Percentiles rank a stretch among this genome's conserved stretches.
Conservation (phyloP, 2,797 vertebrate species). For the Sylvilagus floridanus region DNA sequence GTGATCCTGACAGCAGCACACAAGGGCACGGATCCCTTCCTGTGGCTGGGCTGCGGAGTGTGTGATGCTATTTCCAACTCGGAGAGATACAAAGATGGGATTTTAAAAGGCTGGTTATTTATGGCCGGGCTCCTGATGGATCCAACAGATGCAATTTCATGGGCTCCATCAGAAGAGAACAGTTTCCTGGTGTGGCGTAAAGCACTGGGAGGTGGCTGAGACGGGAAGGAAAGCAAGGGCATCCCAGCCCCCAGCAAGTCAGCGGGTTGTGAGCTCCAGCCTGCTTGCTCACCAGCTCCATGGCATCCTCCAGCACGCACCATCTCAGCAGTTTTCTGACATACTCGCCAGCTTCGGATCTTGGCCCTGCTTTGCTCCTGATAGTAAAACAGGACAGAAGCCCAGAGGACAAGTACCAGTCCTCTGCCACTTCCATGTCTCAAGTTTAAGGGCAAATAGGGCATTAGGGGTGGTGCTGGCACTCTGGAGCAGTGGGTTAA, state of each 20-base stretch:
- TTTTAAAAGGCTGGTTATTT: conserved; percentile 82
- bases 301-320: not conserved
- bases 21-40: conserved; percentile 69
- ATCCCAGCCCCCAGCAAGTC: not conserved
- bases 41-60: not conserved
- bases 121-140: conserved; percentile 78
- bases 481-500: too few species aligned
- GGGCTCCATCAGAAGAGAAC: conserved; percentile 66
- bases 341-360: not conserved
- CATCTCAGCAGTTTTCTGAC: not conserved
- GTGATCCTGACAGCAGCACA: not conserved
- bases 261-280: not conserved
- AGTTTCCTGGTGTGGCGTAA: conserved; percentile 59
- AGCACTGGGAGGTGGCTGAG: not conserved
- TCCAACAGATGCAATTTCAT: conserved; percentile 80
- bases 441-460: not conserved
- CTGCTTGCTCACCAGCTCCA: not conserved
- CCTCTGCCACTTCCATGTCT: not conserved
- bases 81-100: conserved; percentile 65
- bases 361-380: not conserved
- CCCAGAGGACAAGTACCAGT: not conserved
- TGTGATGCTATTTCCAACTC: conserved; percentile 75
- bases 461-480: too few species aligned
- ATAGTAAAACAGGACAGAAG: not conserved
- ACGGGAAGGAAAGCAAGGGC: not conserved